phyloP scores from a whole-genome alignment of 2,113 vertebrate species.

The Muntiacus reevesi region DNA sequence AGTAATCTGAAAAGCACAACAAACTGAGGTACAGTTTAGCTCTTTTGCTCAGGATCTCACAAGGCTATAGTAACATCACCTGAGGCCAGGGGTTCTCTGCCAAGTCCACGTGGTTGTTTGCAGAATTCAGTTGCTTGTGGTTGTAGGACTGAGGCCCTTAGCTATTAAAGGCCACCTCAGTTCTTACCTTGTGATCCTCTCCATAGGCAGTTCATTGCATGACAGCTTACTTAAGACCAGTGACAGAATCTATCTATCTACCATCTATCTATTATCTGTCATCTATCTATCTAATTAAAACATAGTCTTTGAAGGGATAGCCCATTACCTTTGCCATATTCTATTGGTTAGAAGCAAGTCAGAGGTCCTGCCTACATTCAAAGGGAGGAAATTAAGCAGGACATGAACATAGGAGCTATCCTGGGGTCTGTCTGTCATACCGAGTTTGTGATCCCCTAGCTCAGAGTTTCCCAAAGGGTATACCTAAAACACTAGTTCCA shows the following conservation, averaged over 20 bases:
- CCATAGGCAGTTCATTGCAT: neutral
- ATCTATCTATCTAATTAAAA: neutral
- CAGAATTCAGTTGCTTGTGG: neutral
- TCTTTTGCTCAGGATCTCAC: neutral
- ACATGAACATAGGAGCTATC: neutral
- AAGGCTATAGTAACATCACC: neutral
- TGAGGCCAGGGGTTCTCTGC: neutral
- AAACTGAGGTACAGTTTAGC: neutral
- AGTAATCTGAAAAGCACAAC: neutral
- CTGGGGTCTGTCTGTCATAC: neutral
- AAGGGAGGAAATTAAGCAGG: neutral
- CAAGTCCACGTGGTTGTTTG: neutral
- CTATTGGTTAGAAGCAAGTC: neutral
- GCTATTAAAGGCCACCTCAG: neutral
- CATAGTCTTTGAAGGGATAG: neutral
- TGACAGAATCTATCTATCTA: neutral
- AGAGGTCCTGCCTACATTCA: neutral
- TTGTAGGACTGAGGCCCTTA: neutral
- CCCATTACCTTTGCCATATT: neutral
- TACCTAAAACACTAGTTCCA: neutral
- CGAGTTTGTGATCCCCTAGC: neutral
- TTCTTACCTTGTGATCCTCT: neutral
- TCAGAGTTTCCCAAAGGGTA: neutral
- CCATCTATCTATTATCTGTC: neutral
- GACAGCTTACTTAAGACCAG: neutral